These are phyloP conservation scores for Drosophila prostipennis DNA, from an alignment of 2,888 invertebrate species.

Conservation along the genomic window DNA sequence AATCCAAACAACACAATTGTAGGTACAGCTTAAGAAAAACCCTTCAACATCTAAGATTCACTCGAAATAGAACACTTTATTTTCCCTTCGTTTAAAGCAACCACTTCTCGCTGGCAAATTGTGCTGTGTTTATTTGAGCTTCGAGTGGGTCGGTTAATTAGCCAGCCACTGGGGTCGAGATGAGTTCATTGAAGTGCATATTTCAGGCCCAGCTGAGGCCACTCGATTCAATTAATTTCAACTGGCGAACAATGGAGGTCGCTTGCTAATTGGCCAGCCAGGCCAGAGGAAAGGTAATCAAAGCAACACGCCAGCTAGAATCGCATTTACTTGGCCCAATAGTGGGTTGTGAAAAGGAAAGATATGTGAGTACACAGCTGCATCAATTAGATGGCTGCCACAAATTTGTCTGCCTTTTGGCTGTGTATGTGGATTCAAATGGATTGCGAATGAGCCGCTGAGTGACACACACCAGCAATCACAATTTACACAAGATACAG, in stretches of 20 bases:
- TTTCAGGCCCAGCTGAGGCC: slow-evolving; percentile 69
- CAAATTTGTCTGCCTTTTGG: slow-evolving; percentile 73
- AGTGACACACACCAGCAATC: slow-evolving; percentile 56
- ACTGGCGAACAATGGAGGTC: slow-evolving; percentile 69
- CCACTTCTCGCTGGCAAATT: background rate
- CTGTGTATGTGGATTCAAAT: slow-evolving; percentile 19
- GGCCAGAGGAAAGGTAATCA: slow-evolving; percentile 71
- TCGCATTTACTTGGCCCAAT: slow-evolving; percentile 42
- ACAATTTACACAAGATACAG: slow-evolving; percentile 45
- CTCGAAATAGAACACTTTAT: background rate
- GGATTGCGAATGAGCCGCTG: slow-evolving; percentile 15
- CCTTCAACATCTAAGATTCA: background rate
- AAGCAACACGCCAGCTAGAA: slow-evolving; percentile 62
- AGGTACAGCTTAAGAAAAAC: background rate
- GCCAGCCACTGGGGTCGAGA: slow-evolving; percentile 20
- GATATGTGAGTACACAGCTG: slow-evolving; percentile 32
- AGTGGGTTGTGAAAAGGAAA: background rate
- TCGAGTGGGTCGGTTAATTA: slow-evolving; percentile 34
- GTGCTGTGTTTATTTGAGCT: slow-evolving; percentile 21
- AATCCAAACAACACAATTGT: too few relatives aligned
- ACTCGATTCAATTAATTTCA: slow-evolving; percentile 75
- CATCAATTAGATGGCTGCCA: slow-evolving; percentile 69
- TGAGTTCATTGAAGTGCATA: slow-evolving; percentile 51
- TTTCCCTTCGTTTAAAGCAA: background rate
- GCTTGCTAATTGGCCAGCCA: slow-evolving; percentile 63